A percentile compares a stretch with the other conserved stretches of the same genome.
These are phyloP conservation scores for Micropoecilia bifurca DNA, from an alignment of 2,797 vertebrate species.

Conservation along the genomic window DNA sequence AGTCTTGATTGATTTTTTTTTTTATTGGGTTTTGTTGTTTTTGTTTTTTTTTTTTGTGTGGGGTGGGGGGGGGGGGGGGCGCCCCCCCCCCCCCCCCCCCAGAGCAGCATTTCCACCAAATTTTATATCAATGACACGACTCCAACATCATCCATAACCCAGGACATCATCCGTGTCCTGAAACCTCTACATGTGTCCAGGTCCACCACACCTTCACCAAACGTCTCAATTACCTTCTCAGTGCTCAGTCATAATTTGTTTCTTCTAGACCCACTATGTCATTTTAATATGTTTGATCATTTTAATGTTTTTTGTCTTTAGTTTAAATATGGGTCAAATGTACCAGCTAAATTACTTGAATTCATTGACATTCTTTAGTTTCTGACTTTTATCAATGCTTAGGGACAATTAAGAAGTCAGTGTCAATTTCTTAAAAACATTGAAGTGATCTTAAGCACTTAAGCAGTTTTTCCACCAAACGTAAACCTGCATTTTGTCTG, in stretches of 20 bases:
- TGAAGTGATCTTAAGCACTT: no score
- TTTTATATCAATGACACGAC: background rate
- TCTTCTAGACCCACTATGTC: background rate
- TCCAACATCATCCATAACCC: background rate
- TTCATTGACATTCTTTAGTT: background rate
- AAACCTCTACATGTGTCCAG: background rate
- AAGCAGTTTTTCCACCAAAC: no score
- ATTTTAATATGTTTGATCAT: background rate
- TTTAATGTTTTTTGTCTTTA: background rate
- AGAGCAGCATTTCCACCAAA: background rate
- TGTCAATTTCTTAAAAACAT: no score
- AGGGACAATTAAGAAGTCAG: no score
- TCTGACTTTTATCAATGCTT: no score
- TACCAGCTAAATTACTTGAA: background rate
- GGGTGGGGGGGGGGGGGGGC: no score
- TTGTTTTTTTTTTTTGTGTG: slow-evolving; percentile 1
- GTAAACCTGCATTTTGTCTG: no score
- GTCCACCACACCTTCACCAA: background rate
- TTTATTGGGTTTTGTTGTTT: no score
- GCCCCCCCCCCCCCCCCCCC: no score
- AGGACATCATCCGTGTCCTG: background rate
- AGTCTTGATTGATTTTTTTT: no score
- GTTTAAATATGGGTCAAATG: background rate
- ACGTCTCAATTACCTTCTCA: background rate
- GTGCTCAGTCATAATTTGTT: background rate